Conservation (phyloP, 2,113 vertebrate genomes). For the Microcebus griseorufus region DNA sequence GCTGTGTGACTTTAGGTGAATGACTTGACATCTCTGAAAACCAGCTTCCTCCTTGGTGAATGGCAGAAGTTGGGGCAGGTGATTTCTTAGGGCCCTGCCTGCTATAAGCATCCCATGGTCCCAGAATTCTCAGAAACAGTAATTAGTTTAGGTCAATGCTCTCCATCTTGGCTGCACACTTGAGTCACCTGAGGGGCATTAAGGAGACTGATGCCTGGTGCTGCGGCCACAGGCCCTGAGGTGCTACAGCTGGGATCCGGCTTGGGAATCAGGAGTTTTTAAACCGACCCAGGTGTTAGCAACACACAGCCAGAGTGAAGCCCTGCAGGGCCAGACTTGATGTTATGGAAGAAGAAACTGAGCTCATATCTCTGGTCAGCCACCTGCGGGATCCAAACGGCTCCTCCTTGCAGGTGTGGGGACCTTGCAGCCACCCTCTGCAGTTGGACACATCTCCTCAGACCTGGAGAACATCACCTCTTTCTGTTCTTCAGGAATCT, state of each 20-base stretch:
- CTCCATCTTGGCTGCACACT: background rate
- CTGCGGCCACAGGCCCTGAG: background rate
- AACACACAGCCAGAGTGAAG: background rate
- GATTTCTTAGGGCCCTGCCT: background rate
- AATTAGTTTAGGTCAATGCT: background rate
- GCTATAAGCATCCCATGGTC: background rate
- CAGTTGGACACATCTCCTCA: background rate
- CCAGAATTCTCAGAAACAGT: background rate
- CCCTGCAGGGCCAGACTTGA: rapidly evolving
- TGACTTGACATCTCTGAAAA: background rate
- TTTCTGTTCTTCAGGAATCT: background rate
- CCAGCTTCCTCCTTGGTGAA: background rate
- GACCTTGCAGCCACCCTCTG: background rate
- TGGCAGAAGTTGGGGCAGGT: no score
- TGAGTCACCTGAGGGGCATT: background rate
- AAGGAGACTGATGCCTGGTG: background rate
- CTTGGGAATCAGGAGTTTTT: background rate
- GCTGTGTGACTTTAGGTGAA: background rate
- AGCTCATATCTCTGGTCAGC: background rate
- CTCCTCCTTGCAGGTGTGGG: background rate
- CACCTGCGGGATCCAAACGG: rapidly evolving
- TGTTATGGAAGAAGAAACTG: background rate
- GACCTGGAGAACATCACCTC: background rate
- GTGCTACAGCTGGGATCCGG: no score
- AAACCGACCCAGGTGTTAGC: background rate